phyloP scores from a whole-genome alignment of 2,888 invertebrate species.

The Thelaira solivaga region DNA sequence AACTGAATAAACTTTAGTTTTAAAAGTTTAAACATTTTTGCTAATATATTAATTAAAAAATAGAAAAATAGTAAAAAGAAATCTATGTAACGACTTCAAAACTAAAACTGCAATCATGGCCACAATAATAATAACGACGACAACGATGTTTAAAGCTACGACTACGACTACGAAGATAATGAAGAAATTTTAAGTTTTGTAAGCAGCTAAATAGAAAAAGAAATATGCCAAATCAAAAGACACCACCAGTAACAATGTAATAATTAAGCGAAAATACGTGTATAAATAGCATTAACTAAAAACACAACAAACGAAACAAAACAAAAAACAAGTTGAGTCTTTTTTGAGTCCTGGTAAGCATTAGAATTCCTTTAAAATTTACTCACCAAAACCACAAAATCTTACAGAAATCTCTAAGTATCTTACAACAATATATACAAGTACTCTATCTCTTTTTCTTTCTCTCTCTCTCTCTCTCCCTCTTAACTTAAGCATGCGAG shows the following conservation, averaged over 20 bases:
- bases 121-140: constrained; percentile 18
- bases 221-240: constrained; percentile 7
- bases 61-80: too few species aligned
- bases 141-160: constrained; percentile 27
- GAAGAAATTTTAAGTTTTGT: constrained; percentile 40
- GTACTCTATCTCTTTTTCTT: not conserved
- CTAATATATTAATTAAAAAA: too few species aligned
- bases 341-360: constrained; percentile 60
- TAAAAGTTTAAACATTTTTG: not conserved
- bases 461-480: not conserved
- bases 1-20: not conserved
- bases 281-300: constrained; percentile 7
- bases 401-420: constrained; percentile 6
- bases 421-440: not conserved
- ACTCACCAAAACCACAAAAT: constrained; percentile 16
- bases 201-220: not conserved
- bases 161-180: constrained; percentile 1
- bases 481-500: too few species aligned
- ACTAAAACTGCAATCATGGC: constrained; percentile 28
- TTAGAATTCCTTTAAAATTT: not conserved
- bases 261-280: not conserved
- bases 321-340: constrained; percentile 37
- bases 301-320: not conserved
- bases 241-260: constrained; percentile 24
- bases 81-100: constrained; percentile 34